Conservation (phyloP, 2,113 vertebrate genomes). For the Narcine bancroftii region DNA sequence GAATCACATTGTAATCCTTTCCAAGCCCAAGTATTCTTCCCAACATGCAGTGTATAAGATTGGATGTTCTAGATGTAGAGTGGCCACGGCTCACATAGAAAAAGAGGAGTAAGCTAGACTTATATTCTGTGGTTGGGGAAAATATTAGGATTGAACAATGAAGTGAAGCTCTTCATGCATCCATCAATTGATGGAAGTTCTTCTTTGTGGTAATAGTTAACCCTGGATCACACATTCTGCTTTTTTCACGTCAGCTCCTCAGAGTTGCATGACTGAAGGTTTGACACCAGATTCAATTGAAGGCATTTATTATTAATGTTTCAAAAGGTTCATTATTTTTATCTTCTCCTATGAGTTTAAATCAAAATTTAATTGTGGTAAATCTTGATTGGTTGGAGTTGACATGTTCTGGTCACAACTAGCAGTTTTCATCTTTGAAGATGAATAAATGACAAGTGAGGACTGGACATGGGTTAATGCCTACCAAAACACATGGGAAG, state of each 20-base stretch:
- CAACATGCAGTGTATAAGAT: too few relatives aligned
- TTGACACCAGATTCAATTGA: neutral
- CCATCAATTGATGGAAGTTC: neutral
- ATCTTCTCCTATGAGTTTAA: too few relatives aligned
- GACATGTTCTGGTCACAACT: too few relatives aligned
- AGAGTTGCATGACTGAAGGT: neutral
- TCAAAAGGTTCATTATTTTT: too few relatives aligned
- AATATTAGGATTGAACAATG: neutral
- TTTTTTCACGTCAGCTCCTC: neutral
- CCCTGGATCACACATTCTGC: neutral
- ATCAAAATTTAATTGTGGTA: too few relatives aligned
- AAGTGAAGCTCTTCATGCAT: neutral
- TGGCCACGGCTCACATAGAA: neutral
- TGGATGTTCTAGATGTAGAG: neutral
- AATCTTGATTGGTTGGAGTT: too few relatives aligned
- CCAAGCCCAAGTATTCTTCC: neutral
- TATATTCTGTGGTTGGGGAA: neutral
- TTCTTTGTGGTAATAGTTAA: neutral
- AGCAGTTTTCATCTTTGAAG: neutral
- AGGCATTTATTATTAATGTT: neutral
- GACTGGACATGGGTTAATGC: neutral
- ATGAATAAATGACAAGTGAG: neutral
- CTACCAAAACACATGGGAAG: neutral
- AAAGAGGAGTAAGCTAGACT: neutral
- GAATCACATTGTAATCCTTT: neutral